A percentile compares a stretch with the other conserved stretches of the same genome.
phyloP scores from a whole-genome alignment of 2,888 invertebrate genomes.

The Phalangium opilio region DNA sequence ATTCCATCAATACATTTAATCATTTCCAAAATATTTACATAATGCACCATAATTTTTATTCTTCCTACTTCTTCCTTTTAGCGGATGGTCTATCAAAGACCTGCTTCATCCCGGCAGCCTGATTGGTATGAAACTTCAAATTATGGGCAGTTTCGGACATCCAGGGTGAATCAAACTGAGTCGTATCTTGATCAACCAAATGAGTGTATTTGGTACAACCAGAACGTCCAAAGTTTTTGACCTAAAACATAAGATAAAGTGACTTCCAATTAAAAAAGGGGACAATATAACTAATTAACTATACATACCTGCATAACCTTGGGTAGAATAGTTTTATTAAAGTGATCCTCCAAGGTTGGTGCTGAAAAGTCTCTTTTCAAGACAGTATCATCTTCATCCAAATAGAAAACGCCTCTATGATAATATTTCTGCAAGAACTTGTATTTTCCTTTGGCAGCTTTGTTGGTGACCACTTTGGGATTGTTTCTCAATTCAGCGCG shows the following conservation, averaged over 20 bases:
- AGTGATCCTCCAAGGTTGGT: slow-evolving; percentile 95
- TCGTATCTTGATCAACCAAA: slow-evolving; percentile 96
- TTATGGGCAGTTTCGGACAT: slow-evolving; percentile 76
- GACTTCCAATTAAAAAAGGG: too few relatives aligned
- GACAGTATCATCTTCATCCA: slow-evolving; percentile 79
- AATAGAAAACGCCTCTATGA: slow-evolving; percentile 95
- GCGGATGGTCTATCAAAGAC: slow-evolving; percentile 72
- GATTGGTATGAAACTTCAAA: slow-evolving; percentile 66
- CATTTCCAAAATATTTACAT: too few relatives aligned
- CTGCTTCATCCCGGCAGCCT: slow-evolving; percentile 85
- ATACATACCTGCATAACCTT: slow-evolving; percentile 83
- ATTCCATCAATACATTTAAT: too few relatives aligned
- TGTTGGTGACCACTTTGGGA: slow-evolving; percentile 85
- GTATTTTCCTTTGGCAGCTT: slow-evolving; percentile 91
- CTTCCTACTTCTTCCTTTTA: slow-evolving; percentile 37
- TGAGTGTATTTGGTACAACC: slow-evolving; percentile 98
- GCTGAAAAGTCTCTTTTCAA: slow-evolving; percentile 86
- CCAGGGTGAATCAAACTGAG: slow-evolving; percentile 96
- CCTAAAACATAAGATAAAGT: slow-evolving; percentile 38
- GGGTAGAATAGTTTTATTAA: slow-evolving; percentile 94
- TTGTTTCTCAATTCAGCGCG: slow-evolving; percentile 72
- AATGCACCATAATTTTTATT: too few relatives aligned
- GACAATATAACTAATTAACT: too few relatives aligned
- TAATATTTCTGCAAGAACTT: slow-evolving; percentile 99
- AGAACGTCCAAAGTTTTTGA: slow-evolving; percentile 97